These are phyloP conservation scores for Gorsachius magnificus DNA, from an alignment of 2,797 vertebrate genomes.

Conservation along the genomic window DNA sequence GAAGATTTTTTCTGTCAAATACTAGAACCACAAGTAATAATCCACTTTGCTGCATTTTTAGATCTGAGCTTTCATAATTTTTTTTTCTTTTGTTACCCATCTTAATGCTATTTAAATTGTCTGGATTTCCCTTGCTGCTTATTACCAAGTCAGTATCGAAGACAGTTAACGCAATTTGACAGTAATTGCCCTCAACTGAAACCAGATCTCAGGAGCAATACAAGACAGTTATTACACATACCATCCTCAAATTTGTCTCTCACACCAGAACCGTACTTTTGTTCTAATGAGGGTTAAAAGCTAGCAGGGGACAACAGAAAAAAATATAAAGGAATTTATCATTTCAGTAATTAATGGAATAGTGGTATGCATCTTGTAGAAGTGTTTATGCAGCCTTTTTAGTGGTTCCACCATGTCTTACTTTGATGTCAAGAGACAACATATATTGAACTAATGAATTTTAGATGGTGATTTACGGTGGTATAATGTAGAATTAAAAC, in stretches of 20 bases:
- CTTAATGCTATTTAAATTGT: background rate
- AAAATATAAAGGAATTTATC: background rate
- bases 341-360: background rate
- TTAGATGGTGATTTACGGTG: background rate
- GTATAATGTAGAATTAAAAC: background rate
- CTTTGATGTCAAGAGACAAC: background rate
- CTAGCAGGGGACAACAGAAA: background rate
- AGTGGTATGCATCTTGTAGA: background rate
- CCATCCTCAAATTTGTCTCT: background rate
- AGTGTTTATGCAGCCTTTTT: background rate
- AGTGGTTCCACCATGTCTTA: background rate
- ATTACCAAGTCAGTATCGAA: background rate
- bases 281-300: background rate
- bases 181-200: background rate
- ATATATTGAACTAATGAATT: background rate
- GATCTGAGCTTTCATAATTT: background rate
- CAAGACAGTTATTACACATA: background rate
- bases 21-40: background rate
- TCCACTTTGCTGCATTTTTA: background rate
- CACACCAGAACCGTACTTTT: background rate
- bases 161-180: background rate
- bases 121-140: background rate
- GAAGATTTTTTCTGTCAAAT: background rate
- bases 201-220: background rate
- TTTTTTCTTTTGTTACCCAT: rapidly evolving